A percentile compares a stretch with the other conserved stretches of the same genome.
These are phyloP conservation scores for Mus caroli DNA, from an alignment of 2,797 vertebrate species.

Conservation along the genomic window DNA sequence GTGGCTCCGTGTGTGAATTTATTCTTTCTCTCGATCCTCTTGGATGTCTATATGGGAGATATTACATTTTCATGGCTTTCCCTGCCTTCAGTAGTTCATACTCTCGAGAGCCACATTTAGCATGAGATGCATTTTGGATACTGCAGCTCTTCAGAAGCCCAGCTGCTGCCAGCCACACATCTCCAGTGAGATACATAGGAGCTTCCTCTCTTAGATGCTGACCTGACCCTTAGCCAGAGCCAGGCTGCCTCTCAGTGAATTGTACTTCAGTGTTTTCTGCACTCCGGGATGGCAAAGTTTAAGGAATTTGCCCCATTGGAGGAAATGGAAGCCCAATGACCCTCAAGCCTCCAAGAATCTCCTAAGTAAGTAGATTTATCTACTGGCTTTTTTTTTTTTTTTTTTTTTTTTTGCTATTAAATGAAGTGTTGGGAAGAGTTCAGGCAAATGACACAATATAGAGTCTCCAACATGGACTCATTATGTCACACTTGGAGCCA, in stretches of 20 bases:
- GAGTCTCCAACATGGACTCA: neutral
- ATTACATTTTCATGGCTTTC: constrained; percentile 11
- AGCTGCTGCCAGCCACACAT: neutral
- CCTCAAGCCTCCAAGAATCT: neutral
- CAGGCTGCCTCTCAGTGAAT: neutral
- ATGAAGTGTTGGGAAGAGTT: neutral
- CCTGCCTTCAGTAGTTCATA: neutral
- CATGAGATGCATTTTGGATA: constrained; percentile 24
- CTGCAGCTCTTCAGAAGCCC: neutral
- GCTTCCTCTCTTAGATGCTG: neutral
- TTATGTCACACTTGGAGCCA: neutral
- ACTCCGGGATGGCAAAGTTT: neutral
- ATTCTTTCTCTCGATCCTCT: constrained; percentile 17
- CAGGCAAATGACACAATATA: neutral
- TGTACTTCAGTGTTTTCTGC: neutral
- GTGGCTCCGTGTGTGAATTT: neutral
- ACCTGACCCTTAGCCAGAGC: neutral
- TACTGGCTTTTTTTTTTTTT: neutral
- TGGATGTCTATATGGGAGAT: constrained; percentile 23
- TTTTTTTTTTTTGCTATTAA: neutral
- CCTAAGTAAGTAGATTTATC: neutral
- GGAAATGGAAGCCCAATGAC: neutral
- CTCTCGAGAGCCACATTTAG: neutral
- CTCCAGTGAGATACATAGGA: neutral
- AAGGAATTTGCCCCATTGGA: neutral